Evolutionary conservation across 2,797 vertebrate genomes (phyloP).

Genomic region (Sebastes baramenuke): DNA sequence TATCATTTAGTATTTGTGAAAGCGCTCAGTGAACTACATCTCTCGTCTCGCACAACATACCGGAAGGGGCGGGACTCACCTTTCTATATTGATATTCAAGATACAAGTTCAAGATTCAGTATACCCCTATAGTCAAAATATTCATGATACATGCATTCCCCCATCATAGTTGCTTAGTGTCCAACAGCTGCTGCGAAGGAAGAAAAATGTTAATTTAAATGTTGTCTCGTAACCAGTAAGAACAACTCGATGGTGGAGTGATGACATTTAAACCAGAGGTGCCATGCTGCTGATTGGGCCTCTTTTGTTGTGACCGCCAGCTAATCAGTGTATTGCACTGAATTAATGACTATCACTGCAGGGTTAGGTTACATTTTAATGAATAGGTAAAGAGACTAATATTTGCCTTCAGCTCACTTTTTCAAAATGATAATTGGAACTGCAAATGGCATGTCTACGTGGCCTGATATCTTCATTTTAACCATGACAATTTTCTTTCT

Average conservation of each 20-base stretch:
- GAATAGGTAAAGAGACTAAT: constrained; percentile 19
- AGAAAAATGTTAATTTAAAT: neutral
- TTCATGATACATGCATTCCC: neutral
- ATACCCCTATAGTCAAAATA: neutral
- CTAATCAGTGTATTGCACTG: constrained; percentile 19
- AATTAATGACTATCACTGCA: constrained; percentile 31
- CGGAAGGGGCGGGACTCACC: neutral
- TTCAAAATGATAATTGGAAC: neutral
- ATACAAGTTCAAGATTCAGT: neutral
- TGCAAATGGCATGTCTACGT: neutral
- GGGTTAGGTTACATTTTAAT: constrained; percentile 8
- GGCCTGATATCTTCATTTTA: neutral
- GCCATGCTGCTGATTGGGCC: neutral
- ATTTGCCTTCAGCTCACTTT: constrained; percentile 13
- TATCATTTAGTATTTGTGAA: too few species aligned
- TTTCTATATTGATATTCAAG: neutral
- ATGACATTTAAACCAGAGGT: constrained; percentile 4
- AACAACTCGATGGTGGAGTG: neutral
- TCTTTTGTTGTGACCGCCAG: neutral
- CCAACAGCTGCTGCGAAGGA: neutral
- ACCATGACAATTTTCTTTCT: neutral
- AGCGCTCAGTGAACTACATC: too few species aligned
- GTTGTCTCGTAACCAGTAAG: neutral
- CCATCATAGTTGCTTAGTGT: neutral
- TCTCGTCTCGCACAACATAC: too few species aligned